Conservation (phyloP, 2,888 invertebrate species). For the Periphyllus acericola region DNA sequence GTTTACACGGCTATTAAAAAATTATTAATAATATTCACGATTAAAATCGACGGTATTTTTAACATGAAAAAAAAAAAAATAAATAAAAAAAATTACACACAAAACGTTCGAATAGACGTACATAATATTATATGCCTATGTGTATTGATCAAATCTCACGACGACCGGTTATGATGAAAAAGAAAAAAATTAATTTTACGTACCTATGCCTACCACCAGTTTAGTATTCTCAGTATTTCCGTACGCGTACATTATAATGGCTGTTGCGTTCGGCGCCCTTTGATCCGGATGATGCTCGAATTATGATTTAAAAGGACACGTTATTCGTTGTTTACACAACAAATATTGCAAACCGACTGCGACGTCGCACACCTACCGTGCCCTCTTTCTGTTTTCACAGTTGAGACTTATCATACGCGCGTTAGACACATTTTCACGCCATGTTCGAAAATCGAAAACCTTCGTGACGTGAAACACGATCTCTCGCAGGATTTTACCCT, state of each 20-base stretch:
- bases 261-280: background rate
- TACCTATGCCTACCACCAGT: background rate
- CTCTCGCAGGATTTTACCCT: constrained; percentile 20
- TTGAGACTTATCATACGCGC: constrained; percentile 37
- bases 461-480: constrained; percentile 48
- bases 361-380: background rate
- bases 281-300: background rate
- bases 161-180: constrained; percentile 36
- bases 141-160: constrained; percentile 37
- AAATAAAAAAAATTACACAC: background rate
- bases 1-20: constrained; percentile 58
- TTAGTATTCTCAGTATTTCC: too few relatives aligned
- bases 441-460: constrained; percentile 40
- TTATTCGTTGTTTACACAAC: constrained; percentile 35
- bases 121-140: too few relatives aligned
- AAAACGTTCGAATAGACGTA: background rate
- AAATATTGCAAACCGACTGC: constrained; percentile 48
- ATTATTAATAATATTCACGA: constrained; percentile 60
- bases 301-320: constrained; percentile 26
- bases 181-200: background rate
- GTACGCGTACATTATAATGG: background rate
- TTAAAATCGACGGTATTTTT: constrained; percentile 54
- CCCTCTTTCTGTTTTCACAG: constrained; percentile 55
- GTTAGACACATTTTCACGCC: constrained; percentile 55
- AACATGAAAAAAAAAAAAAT: constrained; percentile 19